Percentiles rank a stretch among this genome's conserved stretches.
Evolutionary conservation across 1,140 invertebrate genomes (phyloP).

Genomic region (Zelostemma sp.): DNA sequence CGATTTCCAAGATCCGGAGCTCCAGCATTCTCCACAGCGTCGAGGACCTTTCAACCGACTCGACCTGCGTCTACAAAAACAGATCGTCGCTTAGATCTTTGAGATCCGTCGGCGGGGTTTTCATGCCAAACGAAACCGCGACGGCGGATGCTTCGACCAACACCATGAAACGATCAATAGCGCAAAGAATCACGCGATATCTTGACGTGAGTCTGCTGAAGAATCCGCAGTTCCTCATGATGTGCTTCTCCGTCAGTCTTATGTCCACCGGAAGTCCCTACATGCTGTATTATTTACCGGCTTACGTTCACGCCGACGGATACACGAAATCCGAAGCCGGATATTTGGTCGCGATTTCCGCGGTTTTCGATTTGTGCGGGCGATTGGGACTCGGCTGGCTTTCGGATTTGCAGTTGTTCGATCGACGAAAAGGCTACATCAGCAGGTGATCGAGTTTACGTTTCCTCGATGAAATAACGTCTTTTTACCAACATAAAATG

Average conservation of each 20-base stretch:
- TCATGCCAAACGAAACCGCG: conserved; percentile 35
- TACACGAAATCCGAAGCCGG: conserved; percentile 79
- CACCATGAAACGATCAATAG: conserved; percentile 44
- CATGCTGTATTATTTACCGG: conserved; percentile 80
- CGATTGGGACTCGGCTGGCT: conserved; percentile 79
- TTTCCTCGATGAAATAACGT: no score
- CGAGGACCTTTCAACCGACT: conserved; percentile 80
- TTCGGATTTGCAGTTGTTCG: conserved; percentile 79
- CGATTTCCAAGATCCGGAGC: conserved; percentile 75
- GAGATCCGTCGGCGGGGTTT: conserved; percentile 53
- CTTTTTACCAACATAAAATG: no score
- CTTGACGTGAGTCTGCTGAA: conserved; percentile 77
- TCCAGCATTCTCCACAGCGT: conserved; percentile 80
- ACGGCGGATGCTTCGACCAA: conserved; percentile 26
- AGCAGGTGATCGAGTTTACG: conserved; percentile 74
- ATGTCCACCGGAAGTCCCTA: conserved; percentile 84
- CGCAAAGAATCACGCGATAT: conserved; percentile 70
- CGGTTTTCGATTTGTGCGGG: conserved; percentile 78
- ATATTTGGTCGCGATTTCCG: conserved; percentile 79
- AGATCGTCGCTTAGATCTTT: conserved; percentile 66
- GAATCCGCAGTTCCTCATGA: conserved; percentile 78
- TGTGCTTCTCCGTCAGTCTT: conserved; percentile 79
- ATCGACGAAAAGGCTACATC: conserved; percentile 79
- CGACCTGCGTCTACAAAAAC: conserved; percentile 80
- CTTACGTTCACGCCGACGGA: conserved; percentile 77